Percentiles rank a stretch among this genome's conserved stretches.
Evolutionary conservation across 1,140 invertebrate species (phyloP).

Genomic region (Bathynomus jamesi): DNA sequence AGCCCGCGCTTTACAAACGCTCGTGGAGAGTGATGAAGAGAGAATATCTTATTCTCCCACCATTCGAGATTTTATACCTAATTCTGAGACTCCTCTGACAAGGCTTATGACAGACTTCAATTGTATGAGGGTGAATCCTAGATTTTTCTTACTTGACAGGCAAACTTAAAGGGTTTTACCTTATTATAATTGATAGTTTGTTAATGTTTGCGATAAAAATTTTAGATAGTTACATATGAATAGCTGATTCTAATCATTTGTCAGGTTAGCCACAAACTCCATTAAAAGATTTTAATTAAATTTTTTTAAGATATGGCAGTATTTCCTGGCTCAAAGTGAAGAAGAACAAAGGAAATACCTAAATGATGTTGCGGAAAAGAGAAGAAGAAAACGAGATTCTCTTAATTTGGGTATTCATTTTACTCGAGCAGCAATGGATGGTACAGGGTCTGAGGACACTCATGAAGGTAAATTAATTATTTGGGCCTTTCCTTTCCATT

Average conservation of each 20-base stretch:
- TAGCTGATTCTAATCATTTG: no score
- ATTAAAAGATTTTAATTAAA: no score
- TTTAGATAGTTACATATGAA: no score
- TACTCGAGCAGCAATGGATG: not conserved
- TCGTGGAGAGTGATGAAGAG: not conserved
- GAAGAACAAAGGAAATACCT: not conserved
- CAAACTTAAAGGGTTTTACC: no score
- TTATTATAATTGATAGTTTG: no score
- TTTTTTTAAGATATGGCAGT: not conserved
- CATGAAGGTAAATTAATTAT: not conserved
- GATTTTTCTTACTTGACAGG: no score
- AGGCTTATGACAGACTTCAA: not conserved
- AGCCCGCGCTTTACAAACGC: not conserved
- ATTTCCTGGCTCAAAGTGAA: not conserved
- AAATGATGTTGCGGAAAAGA: not conserved
- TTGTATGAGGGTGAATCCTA: not conserved
- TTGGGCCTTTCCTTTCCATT: no score
- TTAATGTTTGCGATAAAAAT: no score
- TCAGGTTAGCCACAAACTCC: no score
- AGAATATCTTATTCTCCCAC: not conserved
- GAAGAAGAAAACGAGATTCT: not conserved
- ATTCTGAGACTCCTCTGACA: not conserved
- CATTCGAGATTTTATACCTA: not conserved
- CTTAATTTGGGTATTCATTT: no score
- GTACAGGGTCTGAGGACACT: not conserved